phyloP scores from a whole-genome alignment of 2,113 vertebrate species.

The Pollimyrus isidori region DNA sequence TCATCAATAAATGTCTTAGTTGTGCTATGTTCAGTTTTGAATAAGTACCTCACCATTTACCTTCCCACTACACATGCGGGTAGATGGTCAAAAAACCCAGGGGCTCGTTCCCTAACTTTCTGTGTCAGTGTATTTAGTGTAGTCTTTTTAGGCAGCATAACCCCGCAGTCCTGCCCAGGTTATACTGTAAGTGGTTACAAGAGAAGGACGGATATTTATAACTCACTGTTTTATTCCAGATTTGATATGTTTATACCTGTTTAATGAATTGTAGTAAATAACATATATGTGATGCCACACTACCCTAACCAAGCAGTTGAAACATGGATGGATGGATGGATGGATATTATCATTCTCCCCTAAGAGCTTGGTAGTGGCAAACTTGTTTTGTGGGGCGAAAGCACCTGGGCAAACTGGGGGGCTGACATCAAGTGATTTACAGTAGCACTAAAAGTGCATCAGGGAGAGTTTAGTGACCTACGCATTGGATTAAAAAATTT shows the following conservation, averaged over 20 bases:
- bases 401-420: not conserved
- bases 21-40: not conserved
- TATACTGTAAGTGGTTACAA: not conserved
- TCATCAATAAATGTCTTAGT: not conserved
- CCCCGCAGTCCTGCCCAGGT: not conserved
- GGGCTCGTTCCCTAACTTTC: not conserved
- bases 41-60: not conserved
- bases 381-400: not conserved
- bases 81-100: not conserved
- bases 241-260: not conserved
- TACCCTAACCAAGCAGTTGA: not conserved
- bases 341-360: not conserved
- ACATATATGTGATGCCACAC: not conserved
- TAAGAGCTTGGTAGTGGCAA: not conserved
- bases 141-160: not conserved
- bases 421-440: not conserved
- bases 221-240: not conserved
- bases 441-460: not conserved
- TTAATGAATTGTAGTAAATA: not conserved
- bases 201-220: not conserved
- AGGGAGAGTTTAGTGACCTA: not conserved
- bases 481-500: not conserved
- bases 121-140: not conserved
- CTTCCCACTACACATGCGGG: not conserved
- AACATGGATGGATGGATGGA: not conserved